These are phyloP conservation scores for Callopanchax toddi DNA, from an alignment of 2,113 vertebrate genomes.

Conservation along the genomic window DNA sequence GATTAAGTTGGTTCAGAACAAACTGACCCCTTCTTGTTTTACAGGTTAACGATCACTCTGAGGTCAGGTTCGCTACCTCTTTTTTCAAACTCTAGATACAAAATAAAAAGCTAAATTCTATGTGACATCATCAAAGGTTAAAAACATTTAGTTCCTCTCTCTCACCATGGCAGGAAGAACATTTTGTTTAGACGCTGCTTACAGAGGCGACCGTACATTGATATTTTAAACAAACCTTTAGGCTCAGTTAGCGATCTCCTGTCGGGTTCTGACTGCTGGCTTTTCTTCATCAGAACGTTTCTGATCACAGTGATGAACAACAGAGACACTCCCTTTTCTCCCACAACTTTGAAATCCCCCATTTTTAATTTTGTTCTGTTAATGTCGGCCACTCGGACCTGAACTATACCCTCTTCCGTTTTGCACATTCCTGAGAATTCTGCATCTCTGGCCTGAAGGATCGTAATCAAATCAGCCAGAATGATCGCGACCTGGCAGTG, in stretches of 20 bases:
- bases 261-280: not conserved
- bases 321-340: not conserved
- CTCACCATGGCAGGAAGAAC: too few relatives aligned
- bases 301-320: not conserved
- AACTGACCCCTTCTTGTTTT: too few relatives aligned
- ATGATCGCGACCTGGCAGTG: conserved; percentile 2
- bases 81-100: too few relatives aligned
- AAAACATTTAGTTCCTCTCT: too few relatives aligned
- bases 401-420: not conserved
- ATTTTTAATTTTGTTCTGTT: not conserved
- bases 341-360: not conserved
- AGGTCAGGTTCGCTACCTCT: too few relatives aligned
- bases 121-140: too few relatives aligned
- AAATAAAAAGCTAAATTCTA: too few relatives aligned
- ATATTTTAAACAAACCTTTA: too few relatives aligned
- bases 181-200: too few relatives aligned
- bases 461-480: conserved; percentile 54
- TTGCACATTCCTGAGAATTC: conserved; percentile 18
- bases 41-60: too few relatives aligned
- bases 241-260: not conserved
- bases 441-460: conserved; percentile 16
- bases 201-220: too few relatives aligned
- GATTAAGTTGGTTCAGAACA: too few relatives aligned
- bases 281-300: not conserved
- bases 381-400: not conserved